phyloP scores from a whole-genome alignment of 2,888 invertebrate genomes.

The Spisula solida region DNA sequence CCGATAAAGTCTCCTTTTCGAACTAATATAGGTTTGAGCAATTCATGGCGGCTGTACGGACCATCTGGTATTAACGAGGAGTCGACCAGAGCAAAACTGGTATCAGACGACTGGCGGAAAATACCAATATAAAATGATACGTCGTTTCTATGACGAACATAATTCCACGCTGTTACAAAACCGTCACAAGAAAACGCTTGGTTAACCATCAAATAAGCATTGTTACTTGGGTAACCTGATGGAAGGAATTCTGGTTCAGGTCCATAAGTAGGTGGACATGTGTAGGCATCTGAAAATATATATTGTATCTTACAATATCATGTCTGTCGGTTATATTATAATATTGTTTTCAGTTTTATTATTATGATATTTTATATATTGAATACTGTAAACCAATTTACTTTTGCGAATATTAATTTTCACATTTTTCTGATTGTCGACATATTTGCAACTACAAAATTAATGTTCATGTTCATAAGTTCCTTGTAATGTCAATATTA shows the following conservation, averaged over 20 bases:
- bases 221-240: conserved; percentile 76
- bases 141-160: conserved; percentile 79
- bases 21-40: conserved; percentile 77
- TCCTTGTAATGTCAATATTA: no score
- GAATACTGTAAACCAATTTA: no score
- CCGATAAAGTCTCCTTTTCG: conserved; percentile 85
- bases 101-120: conserved; percentile 80
- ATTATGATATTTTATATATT: no score
- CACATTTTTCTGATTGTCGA: no score
- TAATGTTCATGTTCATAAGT: no score
- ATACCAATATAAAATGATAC: conserved; percentile 83
- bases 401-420: no score
- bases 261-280: conserved; percentile 82
- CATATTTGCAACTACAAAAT: no score
- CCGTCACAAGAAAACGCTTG: conserved; percentile 85
- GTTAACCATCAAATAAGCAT: conserved; percentile 84
- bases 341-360: no score
- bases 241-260: conserved; percentile 79
- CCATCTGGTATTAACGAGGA: conserved; percentile 79
- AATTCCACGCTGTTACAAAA: conserved; percentile 80
- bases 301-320: no score
- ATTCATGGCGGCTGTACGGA: conserved; percentile 73
- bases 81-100: conserved; percentile 78
- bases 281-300: conserved; percentile 61
- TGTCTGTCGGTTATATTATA: no score